Conservation (phyloP, 2,797 vertebrate genomes). For the Rhabdophis nuchalis region DNA sequence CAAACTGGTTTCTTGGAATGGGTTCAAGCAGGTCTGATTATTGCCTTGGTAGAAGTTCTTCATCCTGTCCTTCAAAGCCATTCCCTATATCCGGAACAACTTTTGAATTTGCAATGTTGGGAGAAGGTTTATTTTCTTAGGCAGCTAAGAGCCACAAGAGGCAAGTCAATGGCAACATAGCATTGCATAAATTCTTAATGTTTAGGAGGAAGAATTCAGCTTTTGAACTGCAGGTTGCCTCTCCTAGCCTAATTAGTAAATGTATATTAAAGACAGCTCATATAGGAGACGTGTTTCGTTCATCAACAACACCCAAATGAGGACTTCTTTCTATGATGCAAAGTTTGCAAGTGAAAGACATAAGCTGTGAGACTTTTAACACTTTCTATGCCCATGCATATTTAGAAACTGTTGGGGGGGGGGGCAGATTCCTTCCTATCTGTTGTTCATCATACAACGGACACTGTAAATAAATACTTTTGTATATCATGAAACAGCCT, state of each 20-base stretch:
- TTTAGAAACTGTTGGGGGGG: not conserved
- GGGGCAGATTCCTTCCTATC: not conserved
- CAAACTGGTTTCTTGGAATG: not conserved
- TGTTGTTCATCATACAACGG: not conserved
- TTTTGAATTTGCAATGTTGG: not conserved
- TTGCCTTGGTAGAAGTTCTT: not conserved
- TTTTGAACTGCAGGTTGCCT: not conserved
- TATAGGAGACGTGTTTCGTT: not conserved
- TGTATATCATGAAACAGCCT: not conserved
- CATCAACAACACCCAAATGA: not conserved
- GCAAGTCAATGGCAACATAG: not conserved
- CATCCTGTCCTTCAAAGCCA: not conserved
- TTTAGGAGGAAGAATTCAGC: not conserved
- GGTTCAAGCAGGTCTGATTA: not conserved
- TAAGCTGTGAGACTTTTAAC: not conserved
- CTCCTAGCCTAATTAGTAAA: not conserved
- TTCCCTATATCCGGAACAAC: not conserved
- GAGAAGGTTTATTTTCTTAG: not conserved
- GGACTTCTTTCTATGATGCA: not conserved
- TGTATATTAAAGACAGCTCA: not conserved
- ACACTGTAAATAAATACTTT: not conserved
- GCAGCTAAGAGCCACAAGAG: not conserved
- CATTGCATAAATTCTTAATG: not conserved
- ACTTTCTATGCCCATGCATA: not conserved
- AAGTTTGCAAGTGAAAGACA: not conserved